Conservation (phyloP, 1,140 invertebrate genomes). For the Drosophila equinoxialis region DNA sequence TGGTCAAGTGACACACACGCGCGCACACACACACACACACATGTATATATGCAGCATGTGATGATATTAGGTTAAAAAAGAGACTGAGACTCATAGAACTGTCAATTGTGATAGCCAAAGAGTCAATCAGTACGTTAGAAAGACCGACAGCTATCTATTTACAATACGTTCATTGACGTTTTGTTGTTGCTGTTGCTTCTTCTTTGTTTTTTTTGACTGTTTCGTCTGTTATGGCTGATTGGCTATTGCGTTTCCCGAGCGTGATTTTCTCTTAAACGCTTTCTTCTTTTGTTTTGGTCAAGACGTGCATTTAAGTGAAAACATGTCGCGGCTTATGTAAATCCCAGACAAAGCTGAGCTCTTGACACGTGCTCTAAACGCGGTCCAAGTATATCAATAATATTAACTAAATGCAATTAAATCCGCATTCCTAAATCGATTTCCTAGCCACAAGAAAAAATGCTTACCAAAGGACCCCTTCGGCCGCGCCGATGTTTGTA, state of each 20-base stretch:
- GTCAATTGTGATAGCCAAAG: constrained; percentile 10
- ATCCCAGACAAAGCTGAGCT: background rate
- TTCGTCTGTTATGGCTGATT: constrained; percentile 41
- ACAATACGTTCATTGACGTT: background rate
- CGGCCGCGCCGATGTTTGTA: too few relatives aligned
- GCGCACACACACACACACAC: constrained; percentile 15
- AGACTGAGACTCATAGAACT: constrained; percentile 32
- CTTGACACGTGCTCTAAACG: constrained; percentile 9
- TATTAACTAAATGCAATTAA: constrained; percentile 4
- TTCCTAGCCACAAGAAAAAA: too few relatives aligned
- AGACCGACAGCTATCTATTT: background rate
- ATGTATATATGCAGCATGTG: background rate
- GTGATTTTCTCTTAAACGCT: constrained; percentile 33
- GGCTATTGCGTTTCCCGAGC: constrained; percentile 38
- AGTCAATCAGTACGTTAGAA: constrained; percentile 1
- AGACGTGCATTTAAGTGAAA: constrained; percentile 21
- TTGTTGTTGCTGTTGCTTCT: constrained; percentile 20
- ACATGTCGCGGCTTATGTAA: constrained; percentile 1
- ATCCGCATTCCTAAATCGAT: background rate
- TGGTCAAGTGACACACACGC: constrained; percentile 49
- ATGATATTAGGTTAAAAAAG: background rate
- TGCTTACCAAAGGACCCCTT: too few relatives aligned
- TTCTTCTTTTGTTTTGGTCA: constrained; percentile 2
- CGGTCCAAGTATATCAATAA: background rate
- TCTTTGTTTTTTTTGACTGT: constrained; percentile 10